phyloP scores from a whole-genome alignment of 1,140 invertebrate species.

The Hirudo medicinalis region DNA sequence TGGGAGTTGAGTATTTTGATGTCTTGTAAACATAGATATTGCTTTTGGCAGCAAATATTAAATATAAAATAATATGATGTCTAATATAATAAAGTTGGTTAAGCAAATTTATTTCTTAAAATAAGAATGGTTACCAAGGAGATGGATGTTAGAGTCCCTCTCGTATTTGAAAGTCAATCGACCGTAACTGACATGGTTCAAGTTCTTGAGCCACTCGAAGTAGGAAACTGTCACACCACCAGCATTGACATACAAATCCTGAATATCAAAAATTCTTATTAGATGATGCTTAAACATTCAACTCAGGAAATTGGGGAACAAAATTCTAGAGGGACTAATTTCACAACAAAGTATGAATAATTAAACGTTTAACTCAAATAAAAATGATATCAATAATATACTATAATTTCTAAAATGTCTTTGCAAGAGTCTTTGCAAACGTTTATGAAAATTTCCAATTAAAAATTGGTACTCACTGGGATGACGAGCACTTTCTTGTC shows the following conservation, averaged over 20 bases:
- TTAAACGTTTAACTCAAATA: too few relatives aligned
- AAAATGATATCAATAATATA: too few relatives aligned
- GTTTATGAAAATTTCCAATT: background rate
- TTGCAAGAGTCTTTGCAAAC: too few relatives aligned
- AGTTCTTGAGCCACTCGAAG: constrained; percentile 99
- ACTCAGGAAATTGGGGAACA: too few relatives aligned
- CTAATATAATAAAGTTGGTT: too few relatives aligned
- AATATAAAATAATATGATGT: too few relatives aligned
- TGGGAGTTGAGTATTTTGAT: background rate
- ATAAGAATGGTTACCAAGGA: constrained; percentile 59
- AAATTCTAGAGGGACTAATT: too few relatives aligned
- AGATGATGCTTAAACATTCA: too few relatives aligned
- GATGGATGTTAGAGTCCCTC: constrained; percentile 89
- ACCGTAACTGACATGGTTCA: constrained; percentile 98
- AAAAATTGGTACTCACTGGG: constrained; percentile 65
- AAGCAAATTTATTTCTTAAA: background rate
- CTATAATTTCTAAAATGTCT: too few relatives aligned
- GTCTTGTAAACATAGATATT: too few relatives aligned
- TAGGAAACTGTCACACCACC: constrained; percentile 99
- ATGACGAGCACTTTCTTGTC: constrained; percentile 90
- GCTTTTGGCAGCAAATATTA: too few relatives aligned
- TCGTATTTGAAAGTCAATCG: constrained; percentile 98
- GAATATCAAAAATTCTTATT: background rate
- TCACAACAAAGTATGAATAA: too few relatives aligned
- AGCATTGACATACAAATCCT: constrained; percentile 64